A percentile compares a stretch with the other conserved stretches of the same genome.
These are phyloP conservation scores for Myodes glareolus DNA, from an alignment of 2,113 vertebrate genomes.

Conservation along the genomic window DNA sequence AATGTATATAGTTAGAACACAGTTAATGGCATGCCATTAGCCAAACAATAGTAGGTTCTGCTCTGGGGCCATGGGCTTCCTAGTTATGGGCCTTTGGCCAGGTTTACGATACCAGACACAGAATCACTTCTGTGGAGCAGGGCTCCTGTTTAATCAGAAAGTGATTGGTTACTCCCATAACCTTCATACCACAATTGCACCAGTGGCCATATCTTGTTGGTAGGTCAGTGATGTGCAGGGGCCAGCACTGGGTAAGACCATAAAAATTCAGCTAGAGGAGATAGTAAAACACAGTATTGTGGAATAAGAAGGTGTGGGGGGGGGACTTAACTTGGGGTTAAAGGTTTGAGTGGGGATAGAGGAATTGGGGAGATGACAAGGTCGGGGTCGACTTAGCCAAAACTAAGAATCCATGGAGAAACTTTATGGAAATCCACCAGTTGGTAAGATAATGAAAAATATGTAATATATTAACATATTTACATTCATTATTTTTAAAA, in stretches of 20 bases:
- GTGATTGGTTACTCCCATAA: not conserved
- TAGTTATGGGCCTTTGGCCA: not conserved
- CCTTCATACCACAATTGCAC: accelerated
- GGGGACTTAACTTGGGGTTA: not conserved
- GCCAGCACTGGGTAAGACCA: not conserved
- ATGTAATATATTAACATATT: not conserved
- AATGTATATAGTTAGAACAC: not conserved
- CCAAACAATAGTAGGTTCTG: not conserved
- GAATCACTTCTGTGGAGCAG: not conserved
- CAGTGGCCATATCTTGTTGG: not conserved
- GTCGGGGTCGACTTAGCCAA: not conserved
- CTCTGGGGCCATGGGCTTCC: not conserved
- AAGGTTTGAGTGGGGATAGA: not conserved
- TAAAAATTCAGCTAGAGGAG: not conserved
- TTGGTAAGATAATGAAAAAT: not conserved
- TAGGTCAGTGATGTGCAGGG: not conserved
- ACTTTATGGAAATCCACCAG: not conserved
- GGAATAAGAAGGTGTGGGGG: not conserved
- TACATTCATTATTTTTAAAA: not conserved
- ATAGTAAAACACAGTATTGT: too few species aligned
- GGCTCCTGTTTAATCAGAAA: not conserved
- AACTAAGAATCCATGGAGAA: not conserved
- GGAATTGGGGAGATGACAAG: not conserved
- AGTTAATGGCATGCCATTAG: not conserved
- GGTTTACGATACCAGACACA: not conserved